Evolutionary conservation across 2,888 invertebrate species (phyloP).

Genomic region (Limenitis camilla): DNA sequence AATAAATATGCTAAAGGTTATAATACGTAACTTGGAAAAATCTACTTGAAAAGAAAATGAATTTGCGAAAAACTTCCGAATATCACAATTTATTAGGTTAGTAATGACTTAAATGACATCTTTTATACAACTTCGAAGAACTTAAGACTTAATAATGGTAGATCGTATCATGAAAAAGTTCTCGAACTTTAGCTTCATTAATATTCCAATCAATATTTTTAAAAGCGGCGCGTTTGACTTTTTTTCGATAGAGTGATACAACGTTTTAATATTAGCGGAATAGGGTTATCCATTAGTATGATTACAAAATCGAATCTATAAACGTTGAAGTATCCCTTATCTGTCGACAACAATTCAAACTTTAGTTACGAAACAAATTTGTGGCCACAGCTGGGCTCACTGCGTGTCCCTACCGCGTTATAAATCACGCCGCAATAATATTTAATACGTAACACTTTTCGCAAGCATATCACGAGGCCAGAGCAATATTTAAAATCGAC

Average conservation of each 20-base stretch:
- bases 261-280: neutral
- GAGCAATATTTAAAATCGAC: constrained; percentile 23
- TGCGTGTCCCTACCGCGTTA: constrained; percentile 11
- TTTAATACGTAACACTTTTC: constrained; percentile 8
- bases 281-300: neutral
- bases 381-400: constrained; percentile 11
- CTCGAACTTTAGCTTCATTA: constrained; percentile 8
- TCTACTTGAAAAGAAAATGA: too few species aligned
- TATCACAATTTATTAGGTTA: too few species aligned
- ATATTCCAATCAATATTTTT: neutral
- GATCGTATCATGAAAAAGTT: constrained; percentile 3
- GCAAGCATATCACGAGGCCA: constrained; percentile 20
- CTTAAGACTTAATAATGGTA: constrained; percentile 4
- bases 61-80: too few species aligned
- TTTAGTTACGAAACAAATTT: constrained; percentile 15
- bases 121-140: too few species aligned
- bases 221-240: neutral
- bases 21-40: too few species aligned
- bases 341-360: neutral
- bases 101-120: too few species aligned
- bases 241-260: neutral
- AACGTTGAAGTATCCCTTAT: neutral
- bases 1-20: too few species aligned
- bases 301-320: neutral
- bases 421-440: constrained; percentile 21